Percentiles rank a stretch among this genome's conserved stretches.
These are phyloP conservation scores for Rotaria socialis DNA, from an alignment of 2,888 invertebrate genomes.

Conservation along the genomic window DNA sequence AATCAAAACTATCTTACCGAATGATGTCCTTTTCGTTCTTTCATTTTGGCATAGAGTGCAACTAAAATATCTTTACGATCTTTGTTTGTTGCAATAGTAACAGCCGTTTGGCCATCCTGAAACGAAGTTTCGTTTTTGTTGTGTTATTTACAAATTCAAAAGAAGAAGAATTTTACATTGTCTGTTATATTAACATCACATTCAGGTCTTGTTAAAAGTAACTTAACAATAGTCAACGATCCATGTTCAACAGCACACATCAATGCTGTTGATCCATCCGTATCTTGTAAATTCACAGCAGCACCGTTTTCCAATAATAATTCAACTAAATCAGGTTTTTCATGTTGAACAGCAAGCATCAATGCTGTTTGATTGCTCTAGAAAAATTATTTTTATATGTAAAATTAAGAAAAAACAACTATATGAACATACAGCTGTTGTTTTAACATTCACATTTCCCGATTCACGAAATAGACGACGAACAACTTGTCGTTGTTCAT, in stretches of 20 bases:
- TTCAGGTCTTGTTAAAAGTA: conserved; percentile 73
- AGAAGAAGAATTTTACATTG: conserved; percentile 65
- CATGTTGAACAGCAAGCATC: conserved; percentile 85
- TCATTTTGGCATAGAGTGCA: conserved; percentile 74
- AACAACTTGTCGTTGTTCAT: conserved; percentile 37
- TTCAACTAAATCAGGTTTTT: conserved; percentile 75
- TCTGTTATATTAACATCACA: conserved; percentile 77
- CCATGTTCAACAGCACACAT: conserved; percentile 95
- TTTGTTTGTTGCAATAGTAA: conserved; percentile 85
- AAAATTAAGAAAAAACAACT: not conserved
- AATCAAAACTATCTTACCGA: conserved; percentile 12
- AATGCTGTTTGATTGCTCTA: conserved; percentile 82
- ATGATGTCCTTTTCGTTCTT: conserved; percentile 51
- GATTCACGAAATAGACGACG: conserved; percentile 41
- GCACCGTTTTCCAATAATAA: conserved; percentile 77
- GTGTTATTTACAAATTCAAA: too few relatives aligned
- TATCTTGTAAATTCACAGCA: conserved; percentile 71
- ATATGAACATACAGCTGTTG: not conserved
- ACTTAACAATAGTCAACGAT: conserved; percentile 75
- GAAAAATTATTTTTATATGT: not conserved
- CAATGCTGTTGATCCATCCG: conserved; percentile 81
- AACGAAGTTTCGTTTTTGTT: not conserved
- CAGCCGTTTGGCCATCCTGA: conserved; percentile 80
- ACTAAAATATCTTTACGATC: conserved; percentile 81
- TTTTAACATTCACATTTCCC: conserved; percentile 46